Evolutionary conservation across 1,140 invertebrate genomes (phyloP), one percentile per base, ranked within the genome.

Genomic region (Olivierus martensii): DNA sequence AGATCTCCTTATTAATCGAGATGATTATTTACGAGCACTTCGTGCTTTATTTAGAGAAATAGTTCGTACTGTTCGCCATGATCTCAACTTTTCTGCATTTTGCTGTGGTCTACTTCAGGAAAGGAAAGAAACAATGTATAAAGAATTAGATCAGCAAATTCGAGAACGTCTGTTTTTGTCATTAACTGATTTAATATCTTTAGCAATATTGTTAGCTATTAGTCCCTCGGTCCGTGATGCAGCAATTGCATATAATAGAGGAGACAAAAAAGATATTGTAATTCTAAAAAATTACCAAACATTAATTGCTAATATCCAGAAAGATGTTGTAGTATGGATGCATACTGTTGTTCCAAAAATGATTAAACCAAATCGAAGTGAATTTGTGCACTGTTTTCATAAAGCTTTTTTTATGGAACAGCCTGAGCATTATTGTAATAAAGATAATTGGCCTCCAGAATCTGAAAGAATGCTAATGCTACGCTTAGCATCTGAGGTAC

Each of bases 361-460:
- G 38, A 89, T 84, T 66, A 76, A 81, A 44, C 78, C 87, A 3
- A 76, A 75, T 21, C 71, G 78, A 11, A 73, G 72, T 35, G 87
- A 91, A 53, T 86, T 84, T 62, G 72, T 82, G 45, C 81, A 82
- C 57, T 83, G 71, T 19, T 68, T 95, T 36, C 82, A 89, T 61
- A 95, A 95, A 69, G 74, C 92, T 48, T 73, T 93, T 61, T 78
- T 94, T 46, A 73, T 94, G 62, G 90, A 94, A 66, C 75, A 78
- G 53, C 70, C 79, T 1, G 90, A 95, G 53, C 79, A 83, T 41
- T 94, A 94, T 70, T 88, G 82, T 63, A 89, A 87, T 63, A 77
- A 84, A 55, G 93, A 97, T 68, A 90, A 86, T 66, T 97, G 91
- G 90, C 92, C 91, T 1, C 78, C 86, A 5, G 93, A 96, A 66